Base-by-base conservation (phyloP, 2,113 vertebrate genomes). In the Bubo scandiacus region DNA sequence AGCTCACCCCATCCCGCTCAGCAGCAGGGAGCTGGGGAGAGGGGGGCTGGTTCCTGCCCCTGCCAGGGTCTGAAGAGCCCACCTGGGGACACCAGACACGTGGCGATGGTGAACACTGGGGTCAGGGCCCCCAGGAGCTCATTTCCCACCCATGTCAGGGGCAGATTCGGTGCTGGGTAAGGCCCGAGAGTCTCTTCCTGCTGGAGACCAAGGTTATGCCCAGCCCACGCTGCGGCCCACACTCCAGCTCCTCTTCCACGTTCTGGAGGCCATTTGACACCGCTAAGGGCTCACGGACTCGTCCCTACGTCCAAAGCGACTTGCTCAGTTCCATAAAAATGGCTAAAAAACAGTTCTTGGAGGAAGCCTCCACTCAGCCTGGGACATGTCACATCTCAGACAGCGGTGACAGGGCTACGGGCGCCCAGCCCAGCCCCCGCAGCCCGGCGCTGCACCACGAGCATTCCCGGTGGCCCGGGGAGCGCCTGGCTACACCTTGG, bases 101-200 rank as follows among this genome's bases (percentile, higher is more conserved):
- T 1, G 5, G 57, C 43, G 19, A 11, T 1, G 2, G 12, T 0
- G 18, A 55, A 10, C 2, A 2, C 30, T 12, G 30, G 25, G n/a
- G 15, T 23, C 51, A 34, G 52, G 52, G 72, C 18, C 49, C 15
- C 23, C 0, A 0, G 49, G 52, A 49, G n/a, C 49, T 27, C 27
- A 11, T 47, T 47, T 38, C 14, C 59, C 51, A 55, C 51, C 13
- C 27, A 1, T 16, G 11, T 12, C 5, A 15, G 15, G 27, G 29
- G 36, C 71, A 68, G 62, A 43, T 8, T 23, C 30, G 5, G 43
- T 8, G 25, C 43, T 19, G 52, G 36, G 15, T 30, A 29, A 42
- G 15, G 25, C 43, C 30, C 7, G 0, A 27, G 52, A 38, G 52
- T 5, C 10, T 58, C 51, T 15, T 19, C 61, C 23, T 32, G 6